These are phyloP conservation scores for Sebastes hopkinsi DNA, from an alignment of 2,797 vertebrate species.

Conservation along the genomic window DNA sequence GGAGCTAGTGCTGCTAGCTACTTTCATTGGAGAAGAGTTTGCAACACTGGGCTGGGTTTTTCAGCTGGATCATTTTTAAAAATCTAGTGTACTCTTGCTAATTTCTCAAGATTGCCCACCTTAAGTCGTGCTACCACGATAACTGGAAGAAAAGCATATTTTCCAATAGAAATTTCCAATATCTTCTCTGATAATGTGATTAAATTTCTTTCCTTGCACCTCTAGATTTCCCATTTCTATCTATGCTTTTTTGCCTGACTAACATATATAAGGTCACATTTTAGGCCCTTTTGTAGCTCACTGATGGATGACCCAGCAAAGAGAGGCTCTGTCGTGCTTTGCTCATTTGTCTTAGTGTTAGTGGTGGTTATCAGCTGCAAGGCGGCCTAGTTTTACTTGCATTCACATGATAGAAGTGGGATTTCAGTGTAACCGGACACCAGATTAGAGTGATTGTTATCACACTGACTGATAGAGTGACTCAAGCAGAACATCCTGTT, in stretches of 20 bases:
- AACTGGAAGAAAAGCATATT: neutral
- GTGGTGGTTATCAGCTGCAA: neutral
- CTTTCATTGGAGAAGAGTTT: too few relatives aligned
- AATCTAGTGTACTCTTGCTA: too few relatives aligned
- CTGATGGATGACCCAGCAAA: slow-evolving; percentile 25
- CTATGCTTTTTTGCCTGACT: neutral
- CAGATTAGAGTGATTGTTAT: slow-evolving; percentile 2
- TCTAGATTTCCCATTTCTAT: neutral
- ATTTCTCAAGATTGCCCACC: neutral
- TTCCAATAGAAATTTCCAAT: neutral
- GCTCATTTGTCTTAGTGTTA: slow-evolving; percentile 13
- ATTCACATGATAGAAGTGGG: neutral
- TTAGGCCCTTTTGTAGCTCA: slow-evolving; percentile 2
- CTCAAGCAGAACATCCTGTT: neutral
- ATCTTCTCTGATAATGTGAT: neutral
- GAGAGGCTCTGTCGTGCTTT: neutral
- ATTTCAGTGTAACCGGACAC: neutral
- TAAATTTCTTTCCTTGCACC: neutral
- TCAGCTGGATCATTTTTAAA: too few relatives aligned
- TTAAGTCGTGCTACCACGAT: neutral
- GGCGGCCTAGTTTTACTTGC: slow-evolving; percentile 6
- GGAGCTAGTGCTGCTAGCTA: too few relatives aligned
- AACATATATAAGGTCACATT: neutral
- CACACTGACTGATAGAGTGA: neutral
- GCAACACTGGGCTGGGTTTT: too few relatives aligned